A percentile compares a stretch with the other conserved stretches of the same genome.
Conservation (phyloP, 1,140 invertebrate species). For the Euwallacea fornicatus region DNA sequence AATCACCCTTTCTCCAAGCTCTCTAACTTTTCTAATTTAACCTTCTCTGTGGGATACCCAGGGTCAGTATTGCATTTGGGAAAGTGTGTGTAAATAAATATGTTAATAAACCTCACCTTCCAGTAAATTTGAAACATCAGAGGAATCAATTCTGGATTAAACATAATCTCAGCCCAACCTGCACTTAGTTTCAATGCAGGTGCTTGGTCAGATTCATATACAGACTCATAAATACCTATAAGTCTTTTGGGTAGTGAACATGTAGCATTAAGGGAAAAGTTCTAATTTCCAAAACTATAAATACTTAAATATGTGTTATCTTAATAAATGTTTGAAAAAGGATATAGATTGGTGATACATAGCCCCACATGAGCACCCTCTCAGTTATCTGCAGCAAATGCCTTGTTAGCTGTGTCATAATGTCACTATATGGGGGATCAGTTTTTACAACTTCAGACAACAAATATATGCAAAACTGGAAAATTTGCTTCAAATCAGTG, state of each 20-base stretch:
- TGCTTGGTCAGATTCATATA: slow-evolving; percentile 68
- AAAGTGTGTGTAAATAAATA: too few relatives aligned
- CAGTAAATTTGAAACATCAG: slow-evolving; percentile 84
- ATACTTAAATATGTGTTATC: slow-evolving; percentile 4
- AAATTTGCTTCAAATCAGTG: slow-evolving; percentile 77
- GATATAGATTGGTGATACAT: slow-evolving; percentile 59
- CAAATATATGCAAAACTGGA: slow-evolving; percentile 55
- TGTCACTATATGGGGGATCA: slow-evolving; percentile 47
- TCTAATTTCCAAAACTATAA: neutral
- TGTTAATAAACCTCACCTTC: slow-evolving; percentile 59
- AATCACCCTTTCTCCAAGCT: too few relatives aligned
- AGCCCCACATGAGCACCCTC: slow-evolving; percentile 49
- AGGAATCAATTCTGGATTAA: slow-evolving; percentile 71
- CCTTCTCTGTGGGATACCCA: too few relatives aligned
- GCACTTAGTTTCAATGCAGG: slow-evolving; percentile 64
- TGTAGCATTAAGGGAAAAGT: slow-evolving; percentile 55
- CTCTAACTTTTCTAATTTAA: too few relatives aligned
- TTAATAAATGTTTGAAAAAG: slow-evolving; percentile 56
- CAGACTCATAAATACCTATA: slow-evolving; percentile 70
- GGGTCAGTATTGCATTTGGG: too few relatives aligned
- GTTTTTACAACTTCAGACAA: slow-evolving; percentile 50
- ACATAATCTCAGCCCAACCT: slow-evolving; percentile 75
- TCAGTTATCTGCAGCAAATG: slow-evolving; percentile 50
- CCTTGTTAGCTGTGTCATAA: slow-evolving; percentile 43
- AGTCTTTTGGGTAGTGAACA: slow-evolving; percentile 66